phyloP scores from a whole-genome alignment of 92 coral and sea anemone species.

The Phenganax marumi region DNA sequence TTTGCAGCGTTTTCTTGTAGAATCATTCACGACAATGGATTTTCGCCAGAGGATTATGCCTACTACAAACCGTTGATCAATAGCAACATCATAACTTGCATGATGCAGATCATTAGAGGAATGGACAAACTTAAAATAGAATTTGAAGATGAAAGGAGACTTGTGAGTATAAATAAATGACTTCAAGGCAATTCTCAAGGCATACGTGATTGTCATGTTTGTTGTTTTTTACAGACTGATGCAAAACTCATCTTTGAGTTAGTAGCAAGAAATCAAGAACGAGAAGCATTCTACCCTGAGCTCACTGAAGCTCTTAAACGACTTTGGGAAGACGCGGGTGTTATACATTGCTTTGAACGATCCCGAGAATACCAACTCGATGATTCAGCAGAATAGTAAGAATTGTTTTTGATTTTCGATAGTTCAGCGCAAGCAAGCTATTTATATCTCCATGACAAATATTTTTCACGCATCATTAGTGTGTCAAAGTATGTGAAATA shows the following conservation, averaged over 20 bases:
- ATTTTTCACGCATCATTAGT: constrained; percentile 1
- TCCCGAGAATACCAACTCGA: constrained; percentile 92
- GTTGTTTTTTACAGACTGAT: constrained; percentile 70
- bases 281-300: constrained; percentile 90
- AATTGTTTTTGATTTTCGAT: constrained; percentile 4
- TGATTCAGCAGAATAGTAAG: constrained; percentile 99
- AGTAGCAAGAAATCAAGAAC: constrained; percentile 96
- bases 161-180: constrained; percentile 59
- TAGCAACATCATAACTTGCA: constrained; percentile 88
- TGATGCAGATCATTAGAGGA: constrained; percentile 90
- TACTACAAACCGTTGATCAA: constrained; percentile 92
- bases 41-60: constrained; percentile 89
- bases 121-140: constrained; percentile 98
- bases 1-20: constrained; percentile 58
- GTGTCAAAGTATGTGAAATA: constrained; percentile 7
- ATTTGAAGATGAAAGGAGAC: constrained; percentile 93
- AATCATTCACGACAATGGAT: constrained; percentile 99
- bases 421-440: constrained; percentile 4
- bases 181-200: neutral
- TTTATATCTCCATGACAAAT: neutral
- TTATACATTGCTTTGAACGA: constrained; percentile 82
- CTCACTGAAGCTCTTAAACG: constrained; percentile 83
- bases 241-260: constrained; percentile 98
- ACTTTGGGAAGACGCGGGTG: constrained; percentile 89
- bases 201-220: neutral